phyloP scores from a whole-genome alignment of 2,888 invertebrate species.

The Trichopria drosophilae region DNA sequence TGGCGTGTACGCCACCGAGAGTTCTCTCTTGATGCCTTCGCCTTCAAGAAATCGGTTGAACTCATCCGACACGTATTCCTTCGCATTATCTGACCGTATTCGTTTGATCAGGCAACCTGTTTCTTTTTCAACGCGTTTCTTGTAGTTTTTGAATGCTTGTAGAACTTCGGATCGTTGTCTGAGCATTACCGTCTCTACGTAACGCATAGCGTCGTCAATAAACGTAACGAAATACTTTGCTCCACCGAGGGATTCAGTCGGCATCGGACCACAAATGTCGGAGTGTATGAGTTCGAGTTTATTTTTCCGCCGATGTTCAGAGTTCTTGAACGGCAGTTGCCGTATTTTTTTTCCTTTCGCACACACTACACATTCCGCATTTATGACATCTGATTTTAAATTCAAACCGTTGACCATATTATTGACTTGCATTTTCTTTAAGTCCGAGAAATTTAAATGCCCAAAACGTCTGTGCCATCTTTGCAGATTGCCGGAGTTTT shows the following conservation, averaged over 20 bases:
- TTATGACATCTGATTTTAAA: neutral
- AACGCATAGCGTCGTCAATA: constrained; percentile 26
- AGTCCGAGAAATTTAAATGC: constrained; percentile 18
- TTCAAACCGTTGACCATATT: constrained; percentile 29
- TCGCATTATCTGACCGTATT: constrained; percentile 30
- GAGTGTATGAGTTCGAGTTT: constrained; percentile 32
- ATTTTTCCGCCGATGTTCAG: constrained; percentile 21
- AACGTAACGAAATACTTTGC: too few relatives aligned
- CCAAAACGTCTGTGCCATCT: too few relatives aligned
- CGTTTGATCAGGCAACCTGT: constrained; percentile 22
- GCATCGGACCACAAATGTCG: constrained; percentile 38
- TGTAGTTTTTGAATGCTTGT: constrained; percentile 25
- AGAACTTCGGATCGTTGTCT: constrained; percentile 27
- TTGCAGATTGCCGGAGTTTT: too few relatives aligned
- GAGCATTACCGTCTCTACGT: constrained; percentile 23
- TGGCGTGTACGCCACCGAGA: constrained; percentile 39
- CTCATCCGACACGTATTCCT: constrained; percentile 27
- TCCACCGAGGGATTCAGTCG: constrained; percentile 25
- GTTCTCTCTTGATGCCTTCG: constrained; percentile 25
- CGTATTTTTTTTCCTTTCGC: constrained; percentile 33
- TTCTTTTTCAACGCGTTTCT: too few relatives aligned
- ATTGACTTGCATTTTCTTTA: constrained; percentile 13
- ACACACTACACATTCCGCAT: constrained; percentile 26
- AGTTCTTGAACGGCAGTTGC: constrained; percentile 26
- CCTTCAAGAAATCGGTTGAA: constrained; percentile 21